phyloP scores from a whole-genome alignment of 2,797 vertebrate species.

The Siniperca obscura region DNA sequence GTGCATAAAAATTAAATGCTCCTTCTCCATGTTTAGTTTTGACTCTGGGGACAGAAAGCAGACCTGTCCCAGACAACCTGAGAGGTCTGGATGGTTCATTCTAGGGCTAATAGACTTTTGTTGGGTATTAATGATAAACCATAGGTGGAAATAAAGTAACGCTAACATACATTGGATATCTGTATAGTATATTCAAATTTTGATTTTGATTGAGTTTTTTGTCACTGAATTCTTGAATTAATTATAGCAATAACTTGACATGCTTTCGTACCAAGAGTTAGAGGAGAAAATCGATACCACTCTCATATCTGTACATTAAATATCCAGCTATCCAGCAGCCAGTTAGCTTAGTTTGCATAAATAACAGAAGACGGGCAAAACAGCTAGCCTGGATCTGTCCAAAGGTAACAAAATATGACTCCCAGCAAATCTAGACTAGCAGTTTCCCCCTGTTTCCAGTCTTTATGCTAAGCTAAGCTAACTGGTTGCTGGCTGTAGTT shows the following conservation, averaged over 20 bases:
- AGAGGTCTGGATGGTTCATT: too few species aligned
- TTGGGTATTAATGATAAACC: background rate
- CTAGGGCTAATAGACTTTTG: background rate
- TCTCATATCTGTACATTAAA: background rate
- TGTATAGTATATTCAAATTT: background rate
- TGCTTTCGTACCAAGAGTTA: background rate
- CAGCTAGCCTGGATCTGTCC: too few species aligned
- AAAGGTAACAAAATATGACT: too few species aligned
- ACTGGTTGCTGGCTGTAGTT: background rate
- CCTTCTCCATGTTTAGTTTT: too few species aligned
- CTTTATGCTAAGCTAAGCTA: background rate
- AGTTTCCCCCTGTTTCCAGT: background rate
- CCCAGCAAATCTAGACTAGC: background rate
- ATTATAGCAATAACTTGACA: background rate
- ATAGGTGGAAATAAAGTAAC: background rate
- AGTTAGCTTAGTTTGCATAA: background rate
- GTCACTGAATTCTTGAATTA: background rate
- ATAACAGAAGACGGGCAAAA: background rate
- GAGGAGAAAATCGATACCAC: too few species aligned
- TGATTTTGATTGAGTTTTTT: background rate
- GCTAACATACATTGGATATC: background rate
- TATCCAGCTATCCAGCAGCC: background rate
- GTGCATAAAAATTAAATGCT: too few species aligned
- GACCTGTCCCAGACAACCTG: too few species aligned
- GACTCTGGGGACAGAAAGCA: too few species aligned